Percentiles rank a stretch among this genome's conserved stretches.
Conservation (phyloP, 2,113 vertebrate species). For the Paratilapia polleni region DNA sequence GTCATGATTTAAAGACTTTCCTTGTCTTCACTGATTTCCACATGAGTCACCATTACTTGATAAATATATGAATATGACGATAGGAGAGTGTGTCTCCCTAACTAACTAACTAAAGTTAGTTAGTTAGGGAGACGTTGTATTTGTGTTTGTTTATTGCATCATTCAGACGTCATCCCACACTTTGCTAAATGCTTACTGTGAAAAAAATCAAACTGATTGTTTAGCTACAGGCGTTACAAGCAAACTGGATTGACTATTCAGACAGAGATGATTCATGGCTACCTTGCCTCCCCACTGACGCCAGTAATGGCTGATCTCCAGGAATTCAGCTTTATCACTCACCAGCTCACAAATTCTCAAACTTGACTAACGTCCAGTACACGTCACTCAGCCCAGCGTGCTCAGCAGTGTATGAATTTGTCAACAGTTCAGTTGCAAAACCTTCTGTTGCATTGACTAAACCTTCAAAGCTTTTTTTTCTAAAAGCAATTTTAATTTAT, state of each 20-base stretch:
- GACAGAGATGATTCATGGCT: slow-evolving; percentile 63
- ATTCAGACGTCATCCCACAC: slow-evolving; percentile 10
- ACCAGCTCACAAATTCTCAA: slow-evolving; percentile 49
- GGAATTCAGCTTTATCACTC: slow-evolving; percentile 57
- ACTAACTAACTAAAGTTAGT: neutral
- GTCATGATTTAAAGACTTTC: neutral
- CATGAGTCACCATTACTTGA: neutral
- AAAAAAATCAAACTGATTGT: slow-evolving; percentile 58
- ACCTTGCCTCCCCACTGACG: slow-evolving; percentile 58
- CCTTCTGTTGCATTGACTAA: neutral
- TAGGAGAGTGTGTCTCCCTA: no score
- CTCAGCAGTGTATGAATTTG: slow-evolving; percentile 2
- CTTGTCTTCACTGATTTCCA: neutral
- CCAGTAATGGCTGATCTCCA: slow-evolving; percentile 58
- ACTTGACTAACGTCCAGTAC: slow-evolving; percentile 52
- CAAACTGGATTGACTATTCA: slow-evolving; percentile 57
- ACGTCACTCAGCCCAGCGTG: slow-evolving; percentile 15
- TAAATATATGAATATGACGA: neutral
- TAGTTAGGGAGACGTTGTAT: neutral
- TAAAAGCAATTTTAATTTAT: neutral
- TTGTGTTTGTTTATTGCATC: slow-evolving; percentile 34
- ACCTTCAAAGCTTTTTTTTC: neutral
- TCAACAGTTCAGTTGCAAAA: neutral
- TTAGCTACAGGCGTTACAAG: slow-evolving; percentile 39
- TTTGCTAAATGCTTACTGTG: slow-evolving; percentile 25